These are phyloP conservation scores for Tinea trinotella DNA, from an alignment of 2,888 invertebrate species.

Conservation along the genomic window DNA sequence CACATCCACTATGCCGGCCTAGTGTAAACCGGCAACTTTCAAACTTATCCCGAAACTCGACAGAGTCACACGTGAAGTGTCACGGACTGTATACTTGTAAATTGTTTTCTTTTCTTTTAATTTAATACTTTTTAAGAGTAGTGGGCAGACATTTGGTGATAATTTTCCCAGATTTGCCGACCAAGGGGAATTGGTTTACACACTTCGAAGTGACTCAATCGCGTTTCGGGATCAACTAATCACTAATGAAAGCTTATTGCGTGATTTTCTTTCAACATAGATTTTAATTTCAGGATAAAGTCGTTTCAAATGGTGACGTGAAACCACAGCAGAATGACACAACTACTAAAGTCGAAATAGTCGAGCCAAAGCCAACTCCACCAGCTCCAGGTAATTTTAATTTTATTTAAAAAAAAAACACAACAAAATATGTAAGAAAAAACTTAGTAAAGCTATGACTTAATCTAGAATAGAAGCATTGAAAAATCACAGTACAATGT, in stretches of 20 bases:
- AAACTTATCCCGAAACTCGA: no score
- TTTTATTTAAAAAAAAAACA: neutral
- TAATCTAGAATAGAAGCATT: neutral
- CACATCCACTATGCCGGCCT: no score
- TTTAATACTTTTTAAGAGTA: no score
- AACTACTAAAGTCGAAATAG: neutral
- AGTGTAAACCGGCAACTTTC: no score
- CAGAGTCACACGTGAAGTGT: no score
- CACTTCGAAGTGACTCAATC: no score
- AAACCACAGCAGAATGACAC: slow-evolving; percentile 34
- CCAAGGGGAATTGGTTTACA: no score
- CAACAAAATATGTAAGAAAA: neutral
- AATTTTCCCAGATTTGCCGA: no score
- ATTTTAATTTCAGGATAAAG: slow-evolving; percentile 40
- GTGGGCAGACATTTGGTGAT: no score
- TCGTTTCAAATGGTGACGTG: slow-evolving; percentile 56
- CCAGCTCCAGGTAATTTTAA: neutral
- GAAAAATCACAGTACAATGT: neutral
- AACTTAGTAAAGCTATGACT: neutral
- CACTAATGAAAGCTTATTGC: neutral
- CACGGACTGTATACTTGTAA: no score
- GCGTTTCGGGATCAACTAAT: no score
- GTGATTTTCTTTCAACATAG: slow-evolving; percentile 9
- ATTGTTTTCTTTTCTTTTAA: no score
- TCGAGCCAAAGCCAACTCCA: neutral